phyloP scores from a whole-genome alignment of 2,888 invertebrate genomes.

The Onchidella celtica region DNA sequence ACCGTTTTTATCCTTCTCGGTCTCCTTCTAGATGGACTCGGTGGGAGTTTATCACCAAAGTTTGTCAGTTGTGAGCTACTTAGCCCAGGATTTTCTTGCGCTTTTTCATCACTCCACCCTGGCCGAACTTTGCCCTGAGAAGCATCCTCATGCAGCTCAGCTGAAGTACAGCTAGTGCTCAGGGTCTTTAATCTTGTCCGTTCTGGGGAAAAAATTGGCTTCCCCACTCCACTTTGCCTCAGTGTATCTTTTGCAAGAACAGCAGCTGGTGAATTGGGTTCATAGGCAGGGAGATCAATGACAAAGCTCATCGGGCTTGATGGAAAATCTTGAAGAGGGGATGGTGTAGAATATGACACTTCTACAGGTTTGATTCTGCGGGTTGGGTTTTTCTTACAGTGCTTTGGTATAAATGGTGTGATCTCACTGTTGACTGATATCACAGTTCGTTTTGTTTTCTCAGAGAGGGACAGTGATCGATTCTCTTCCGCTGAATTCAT shows the following conservation, averaged over 20 bases:
- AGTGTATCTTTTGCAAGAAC: background rate
- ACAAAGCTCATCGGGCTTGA: slow-evolving; percentile 23
- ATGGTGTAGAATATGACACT: slow-evolving; percentile 24
- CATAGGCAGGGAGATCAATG: background rate
- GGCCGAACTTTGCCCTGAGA: no score
- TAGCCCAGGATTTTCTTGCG: no score
- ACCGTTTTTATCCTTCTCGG: slow-evolving; percentile 14
- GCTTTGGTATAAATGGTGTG: slow-evolving; percentile 31
- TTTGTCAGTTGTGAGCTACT: no score
- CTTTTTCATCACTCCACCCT: no score
- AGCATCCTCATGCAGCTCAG: no score
- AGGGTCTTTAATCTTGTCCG: no score
- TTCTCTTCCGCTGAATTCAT: slow-evolving; percentile 19
- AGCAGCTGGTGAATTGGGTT: slow-evolving; percentile 13
- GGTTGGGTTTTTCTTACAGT: slow-evolving; percentile 28
- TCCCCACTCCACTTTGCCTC: background rate
- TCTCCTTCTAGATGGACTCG: slow-evolving; percentile 29
- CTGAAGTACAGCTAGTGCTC: no score
- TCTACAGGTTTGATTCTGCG: slow-evolving; percentile 35
- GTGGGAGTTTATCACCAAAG: slow-evolving; percentile 20
- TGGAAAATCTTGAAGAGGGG: slow-evolving; percentile 42
- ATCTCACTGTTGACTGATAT: slow-evolving; percentile 35
- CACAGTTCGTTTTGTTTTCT: slow-evolving; percentile 12
- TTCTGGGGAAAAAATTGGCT: background rate
- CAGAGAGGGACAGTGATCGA: background rate